Conservation (phyloP, 2,797 vertebrate species). For the Geotrypetes seraphini region DNA sequence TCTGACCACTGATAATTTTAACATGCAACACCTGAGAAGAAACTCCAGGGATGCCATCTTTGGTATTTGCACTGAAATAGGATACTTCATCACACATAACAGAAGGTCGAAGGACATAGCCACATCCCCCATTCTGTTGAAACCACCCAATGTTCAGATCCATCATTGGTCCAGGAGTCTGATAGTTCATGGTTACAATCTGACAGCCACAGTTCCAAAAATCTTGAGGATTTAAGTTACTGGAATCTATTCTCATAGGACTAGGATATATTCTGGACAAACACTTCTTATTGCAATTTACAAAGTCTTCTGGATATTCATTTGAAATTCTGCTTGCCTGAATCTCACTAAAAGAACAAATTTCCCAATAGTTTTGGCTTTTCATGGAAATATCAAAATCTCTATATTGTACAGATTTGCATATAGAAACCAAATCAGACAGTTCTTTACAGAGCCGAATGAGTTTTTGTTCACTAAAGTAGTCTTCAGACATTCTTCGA, state of each 20-base stretch:
- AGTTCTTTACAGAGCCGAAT: constrained; percentile 79
- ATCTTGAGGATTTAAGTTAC: constrained; percentile 92
- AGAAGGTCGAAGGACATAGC: constrained; percentile 83
- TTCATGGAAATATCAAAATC: constrained; percentile 60
- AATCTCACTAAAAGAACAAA: constrained; percentile 88
- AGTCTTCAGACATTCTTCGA: constrained; percentile 49
- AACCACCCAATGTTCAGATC: constrained; percentile 93
- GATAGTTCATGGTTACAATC: constrained; percentile 92
- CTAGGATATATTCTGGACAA: constrained; percentile 85
- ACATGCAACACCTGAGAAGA: constrained; percentile 85
- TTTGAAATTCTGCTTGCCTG: constrained; percentile 83
- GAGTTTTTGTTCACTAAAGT: constrained; percentile 66
- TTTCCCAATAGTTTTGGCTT: constrained; percentile 71
- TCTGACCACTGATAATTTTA: constrained; percentile 95
- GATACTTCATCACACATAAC: constrained; percentile 93
- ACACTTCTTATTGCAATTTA: constrained; percentile 88
- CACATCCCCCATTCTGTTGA: constrained; percentile 83
- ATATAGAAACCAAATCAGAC: constrained; percentile 76
- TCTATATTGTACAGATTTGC: constrained; percentile 53
- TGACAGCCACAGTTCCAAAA: constrained; percentile 97
- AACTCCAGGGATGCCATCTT: constrained; percentile 88
- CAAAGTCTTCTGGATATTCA: constrained; percentile 88
- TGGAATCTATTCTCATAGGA: constrained; percentile 88
- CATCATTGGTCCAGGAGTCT: constrained; percentile 93
- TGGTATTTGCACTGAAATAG: constrained; percentile 92